Percentiles rank a stretch among this genome's conserved stretches.
Evolutionary conservation across 2,113 vertebrate genomes (phyloP).

Genomic region (Callocephalon fimbriatum): DNA sequence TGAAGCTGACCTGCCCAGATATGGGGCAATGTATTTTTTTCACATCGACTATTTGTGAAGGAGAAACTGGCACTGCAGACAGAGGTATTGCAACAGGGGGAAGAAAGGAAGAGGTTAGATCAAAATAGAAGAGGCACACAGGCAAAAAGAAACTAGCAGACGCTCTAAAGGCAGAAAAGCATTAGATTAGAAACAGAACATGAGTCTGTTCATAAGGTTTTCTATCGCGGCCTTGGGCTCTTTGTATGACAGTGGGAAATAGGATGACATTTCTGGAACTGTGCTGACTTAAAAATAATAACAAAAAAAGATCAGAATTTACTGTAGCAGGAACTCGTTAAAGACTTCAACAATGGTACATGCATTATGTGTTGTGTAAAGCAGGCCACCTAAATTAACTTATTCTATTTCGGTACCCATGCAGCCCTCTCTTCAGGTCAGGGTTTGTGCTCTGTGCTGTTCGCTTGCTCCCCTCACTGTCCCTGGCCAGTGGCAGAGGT

Average conservation of each 20-base stretch:
- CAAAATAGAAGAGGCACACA: background rate
- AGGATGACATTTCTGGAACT: conserved; percentile 1
- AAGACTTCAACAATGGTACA: background rate
- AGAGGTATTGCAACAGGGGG: background rate
- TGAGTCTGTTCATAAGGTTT: background rate
- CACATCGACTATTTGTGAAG: conserved; percentile 9
- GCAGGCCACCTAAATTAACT: background rate
- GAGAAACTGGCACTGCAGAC: conserved; percentile 10
- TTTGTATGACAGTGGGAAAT: background rate
- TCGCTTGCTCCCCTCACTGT: accelerated
- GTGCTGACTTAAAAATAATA: conserved; percentile 28
- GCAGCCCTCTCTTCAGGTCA: background rate
- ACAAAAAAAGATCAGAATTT: background rate
- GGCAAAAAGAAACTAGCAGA: background rate
- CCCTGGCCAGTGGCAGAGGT: background rate
- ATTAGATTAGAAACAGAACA: conserved; percentile 26
- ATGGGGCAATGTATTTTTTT: background rate
- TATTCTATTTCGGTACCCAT: background rate
- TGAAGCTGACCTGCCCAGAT: conserved; percentile 52
- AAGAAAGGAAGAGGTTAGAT: background rate
- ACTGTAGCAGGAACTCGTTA: background rate
- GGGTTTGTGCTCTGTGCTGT: background rate
- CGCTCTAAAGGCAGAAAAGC: background rate
- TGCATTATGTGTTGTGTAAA: background rate
- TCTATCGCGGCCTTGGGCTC: background rate